Conservation (phyloP, 1,140 invertebrate genomes). For the Drosophila azteca region DNA sequence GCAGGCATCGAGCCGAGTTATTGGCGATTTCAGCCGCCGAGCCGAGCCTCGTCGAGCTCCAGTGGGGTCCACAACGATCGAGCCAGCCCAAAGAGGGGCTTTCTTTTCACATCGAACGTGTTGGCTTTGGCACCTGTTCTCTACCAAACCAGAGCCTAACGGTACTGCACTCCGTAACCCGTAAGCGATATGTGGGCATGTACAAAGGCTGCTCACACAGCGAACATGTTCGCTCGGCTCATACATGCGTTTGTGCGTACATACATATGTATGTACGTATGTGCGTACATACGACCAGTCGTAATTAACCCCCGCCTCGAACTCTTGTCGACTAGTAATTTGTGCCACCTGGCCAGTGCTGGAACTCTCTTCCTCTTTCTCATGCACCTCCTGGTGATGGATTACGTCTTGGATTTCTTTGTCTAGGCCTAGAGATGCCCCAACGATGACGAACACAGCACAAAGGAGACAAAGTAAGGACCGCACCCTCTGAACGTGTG, state of each 20-base stretch:
- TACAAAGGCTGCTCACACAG: not conserved
- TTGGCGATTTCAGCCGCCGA: slow-evolving; percentile 59
- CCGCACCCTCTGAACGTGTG: slow-evolving; percentile 13
- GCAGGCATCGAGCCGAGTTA: slow-evolving; percentile 69
- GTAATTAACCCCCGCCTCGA: slow-evolving; percentile 37
- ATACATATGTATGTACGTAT: no score
- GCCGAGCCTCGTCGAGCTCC: slow-evolving; percentile 3
- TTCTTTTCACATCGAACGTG: slow-evolving; percentile 72
- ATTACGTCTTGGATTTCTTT: slow-evolving; percentile 17
- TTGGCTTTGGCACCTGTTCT: slow-evolving; percentile 51
- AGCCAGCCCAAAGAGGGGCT: slow-evolving; percentile 37
- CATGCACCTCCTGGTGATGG: not conserved
- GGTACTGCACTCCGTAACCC: not conserved
- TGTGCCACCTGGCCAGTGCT: slow-evolving; percentile 32
- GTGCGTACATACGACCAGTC: not conserved
- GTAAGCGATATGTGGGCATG: not conserved
- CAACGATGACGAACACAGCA: slow-evolving; percentile 22
- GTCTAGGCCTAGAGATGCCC: slow-evolving; percentile 22
- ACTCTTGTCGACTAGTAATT: slow-evolving; percentile 21
- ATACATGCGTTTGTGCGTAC: no score
- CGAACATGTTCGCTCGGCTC: slow-evolving; percentile 33
- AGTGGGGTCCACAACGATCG: slow-evolving; percentile 15
- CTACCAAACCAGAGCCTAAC: slow-evolving; percentile 26
- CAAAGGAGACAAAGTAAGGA: not conserved
- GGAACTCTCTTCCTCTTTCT: slow-evolving; percentile 20